Base-by-base conservation (phyloP, 1,140 invertebrate genomes). In the Diachasma alloeum region DNA sequence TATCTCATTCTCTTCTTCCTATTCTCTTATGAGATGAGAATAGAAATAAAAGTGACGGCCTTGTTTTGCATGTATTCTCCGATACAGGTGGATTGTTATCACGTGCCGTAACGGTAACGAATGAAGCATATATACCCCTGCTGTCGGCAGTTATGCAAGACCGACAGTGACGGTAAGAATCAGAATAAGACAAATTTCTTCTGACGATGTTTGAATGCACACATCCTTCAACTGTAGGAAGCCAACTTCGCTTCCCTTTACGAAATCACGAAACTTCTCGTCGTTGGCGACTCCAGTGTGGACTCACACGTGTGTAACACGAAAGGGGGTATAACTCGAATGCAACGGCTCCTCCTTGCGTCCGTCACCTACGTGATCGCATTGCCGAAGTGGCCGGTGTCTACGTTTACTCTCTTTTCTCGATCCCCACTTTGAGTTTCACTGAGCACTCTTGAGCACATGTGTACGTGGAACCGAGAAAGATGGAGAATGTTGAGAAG, bases 301-400 rank as follows among this genome's bases (percentile, higher is more conserved):
- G 56, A 68, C 17, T 19, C 17, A 68, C 9, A 75, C 56, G 59
- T 48, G 22, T 48, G 70, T 48, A 53, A 74, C 72, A 74, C 71
- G 24, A 44, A 26, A 22, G 44, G 66, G 73, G 76, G 22, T 63
- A 63, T 63, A 63, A 63, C 59, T 63, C 15, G 59, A 31, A 73
- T 73, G 39, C 68, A 67, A 31, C 31, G 5, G 75, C 24, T 19
- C 44, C 39, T 69, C 76, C 56, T 17, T 67, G 56, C 56, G 76
- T 48, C 70, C 70, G 72, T 77, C 76, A 77, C 59, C 69, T 77
- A 77, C 76, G 71, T 77, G 76, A 72, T 77, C 70, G 76, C 59
- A 73, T 77, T 77, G 31, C 71, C 76, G 71, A 63, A 77, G 76
- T 77, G 71, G 56, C 17, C 31, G 26, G 59, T 8, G 15, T 31